Evolutionary conservation across 1,140 invertebrate genomes (phyloP).

Genomic region (Papilio dardanus): DNA sequence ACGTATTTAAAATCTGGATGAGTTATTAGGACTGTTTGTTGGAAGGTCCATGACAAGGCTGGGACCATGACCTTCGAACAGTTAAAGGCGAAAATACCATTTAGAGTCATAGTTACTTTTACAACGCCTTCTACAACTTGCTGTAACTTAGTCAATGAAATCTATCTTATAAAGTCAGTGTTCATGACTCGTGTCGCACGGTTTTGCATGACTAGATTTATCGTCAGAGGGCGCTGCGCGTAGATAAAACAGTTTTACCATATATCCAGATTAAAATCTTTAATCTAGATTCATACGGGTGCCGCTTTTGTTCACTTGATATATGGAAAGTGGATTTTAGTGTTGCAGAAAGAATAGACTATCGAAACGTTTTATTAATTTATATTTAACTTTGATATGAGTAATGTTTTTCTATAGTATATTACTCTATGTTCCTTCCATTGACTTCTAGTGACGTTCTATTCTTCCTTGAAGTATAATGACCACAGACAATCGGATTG

Average conservation of each 20-base stretch:
- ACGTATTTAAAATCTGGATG: too few species aligned
- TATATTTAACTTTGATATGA: background rate
- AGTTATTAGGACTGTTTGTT: too few species aligned
- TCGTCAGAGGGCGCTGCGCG: background rate
- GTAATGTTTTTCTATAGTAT: background rate
- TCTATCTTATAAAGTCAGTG: background rate
- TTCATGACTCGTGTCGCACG: background rate
- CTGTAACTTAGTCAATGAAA: background rate
- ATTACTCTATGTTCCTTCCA: background rate
- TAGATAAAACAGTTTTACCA: conserved; percentile 23
- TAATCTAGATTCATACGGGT: conserved; percentile 14
- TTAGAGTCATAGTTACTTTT: too few species aligned
- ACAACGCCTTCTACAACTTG: too few species aligned
- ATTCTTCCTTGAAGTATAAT: background rate
- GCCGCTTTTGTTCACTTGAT: background rate
- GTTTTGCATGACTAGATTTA: background rate
- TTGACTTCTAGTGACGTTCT: background rate
- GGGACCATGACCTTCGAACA: too few species aligned
- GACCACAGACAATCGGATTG: background rate
- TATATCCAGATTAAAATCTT: conserved; percentile 32
- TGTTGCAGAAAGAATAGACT: background rate
- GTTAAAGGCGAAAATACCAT: too few species aligned
- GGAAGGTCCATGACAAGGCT: too few species aligned
- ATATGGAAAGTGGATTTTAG: conserved; percentile 23
- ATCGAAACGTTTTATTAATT: background rate